phyloP scores from a whole-genome alignment of 2,797 vertebrate species.

The Neopelma chrysocephalum region DNA sequence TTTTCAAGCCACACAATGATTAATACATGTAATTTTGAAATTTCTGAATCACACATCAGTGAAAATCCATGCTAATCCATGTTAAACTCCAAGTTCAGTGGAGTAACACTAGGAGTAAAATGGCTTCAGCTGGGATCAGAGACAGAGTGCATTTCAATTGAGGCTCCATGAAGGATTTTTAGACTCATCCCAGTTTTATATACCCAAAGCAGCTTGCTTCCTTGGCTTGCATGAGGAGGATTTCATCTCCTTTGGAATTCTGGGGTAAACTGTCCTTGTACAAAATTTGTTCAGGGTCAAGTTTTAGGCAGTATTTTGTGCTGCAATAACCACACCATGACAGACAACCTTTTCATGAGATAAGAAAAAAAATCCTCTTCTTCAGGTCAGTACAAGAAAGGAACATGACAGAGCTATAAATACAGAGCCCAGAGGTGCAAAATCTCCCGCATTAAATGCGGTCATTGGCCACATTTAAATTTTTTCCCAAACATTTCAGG shows the following conservation, averaged over 20 bases:
- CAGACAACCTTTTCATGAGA: constrained; percentile 33
- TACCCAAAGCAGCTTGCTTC: neutral
- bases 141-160: neutral
- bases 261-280: constrained; percentile 12
- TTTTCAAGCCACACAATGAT: neutral
- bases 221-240: neutral
- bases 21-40: neutral
- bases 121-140: neutral
- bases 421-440: neutral
- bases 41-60: fast-evolving
- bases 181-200: neutral
- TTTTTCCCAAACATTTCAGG: neutral
- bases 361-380: neutral
- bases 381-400: constrained; percentile 38
- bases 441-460: neutral
- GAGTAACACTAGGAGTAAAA: neutral
- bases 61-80: neutral
- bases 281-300: constrained; percentile 35
- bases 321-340: neutral
- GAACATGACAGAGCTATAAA: constrained; percentile 23
- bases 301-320: constrained; percentile 54
- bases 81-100: neutral
- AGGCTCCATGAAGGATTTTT: neutral
- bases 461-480: neutral
- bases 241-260: neutral